Base-by-base conservation (phyloP, 2,113 vertebrate genomes). In the Carassius carassius region DNA sequence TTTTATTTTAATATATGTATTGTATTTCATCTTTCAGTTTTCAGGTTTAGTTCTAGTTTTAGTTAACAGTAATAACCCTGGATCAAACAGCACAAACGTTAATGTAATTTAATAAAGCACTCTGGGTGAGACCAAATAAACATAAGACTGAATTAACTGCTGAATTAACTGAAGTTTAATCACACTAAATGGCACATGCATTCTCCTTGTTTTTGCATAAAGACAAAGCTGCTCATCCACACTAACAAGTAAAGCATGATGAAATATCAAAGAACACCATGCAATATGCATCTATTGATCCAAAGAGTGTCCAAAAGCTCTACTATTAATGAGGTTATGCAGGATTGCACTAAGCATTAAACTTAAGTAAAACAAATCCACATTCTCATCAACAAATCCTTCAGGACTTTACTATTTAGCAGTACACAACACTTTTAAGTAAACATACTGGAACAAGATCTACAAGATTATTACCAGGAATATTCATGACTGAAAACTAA, bases 211-310 rank as follows among this genome's bases (percentile, higher is more conserved):
- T 78, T 58, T 25, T 16, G n/a, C 70, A 74, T 8, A 3, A 23
- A n/a, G 21, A 74, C 70, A 74, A 74, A 74, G 41, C 37, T 63
- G 21, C 58, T 63, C 58, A 74, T 54, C 16, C 60, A 79, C 44
- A 75, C 25, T 80, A 63, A 67, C 37, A 84, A 73, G 25, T 19
- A 54, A 69, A 78, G 60, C 35, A 49, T 69, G 17, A 19, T 69
- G 16, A 65, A 69, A 65, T 35, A 81, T 81, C 44, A 81, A 51
- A 67, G 41, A 69, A 62, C 49, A 81, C 47, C 78, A 51, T 32
- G 62, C 44, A 81, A 81, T 47, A 10, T 19, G 25, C 44, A 29
- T 81, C 62, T 32, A 81, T 35, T 35, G 78, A 81, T 81, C 6
- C 25, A 29, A 29, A 29, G 29, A 29, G 78, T 69, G 78, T 51